Evolutionary conservation across 2,888 invertebrate species (phyloP).

Genomic region (Eremobia ochroleuca): DNA sequence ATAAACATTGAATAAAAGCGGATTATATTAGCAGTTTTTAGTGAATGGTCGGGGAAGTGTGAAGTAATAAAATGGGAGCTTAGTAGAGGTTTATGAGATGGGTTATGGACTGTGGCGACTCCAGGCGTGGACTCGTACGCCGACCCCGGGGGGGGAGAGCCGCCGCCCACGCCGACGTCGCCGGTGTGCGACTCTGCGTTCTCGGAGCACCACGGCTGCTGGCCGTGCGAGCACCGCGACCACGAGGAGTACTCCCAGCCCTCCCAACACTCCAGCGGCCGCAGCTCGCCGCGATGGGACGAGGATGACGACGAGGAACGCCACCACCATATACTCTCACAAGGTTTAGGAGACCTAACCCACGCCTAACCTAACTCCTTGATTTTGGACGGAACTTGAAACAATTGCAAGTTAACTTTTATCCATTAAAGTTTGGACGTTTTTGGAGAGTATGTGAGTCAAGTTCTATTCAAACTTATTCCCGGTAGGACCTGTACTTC

Average conservation of each 20-base stretch:
- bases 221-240: conserved; percentile 88
- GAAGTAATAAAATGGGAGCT: conserved; percentile 38
- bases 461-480: conserved; percentile 79
- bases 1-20: conserved; percentile 47
- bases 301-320: conserved; percentile 86
- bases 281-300: conserved; percentile 88
- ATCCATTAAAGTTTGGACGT: conserved; percentile 56
- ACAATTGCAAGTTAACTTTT: conserved; percentile 45
- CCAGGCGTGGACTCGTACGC: conserved; percentile 88
- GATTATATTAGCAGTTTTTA: conserved; percentile 46
- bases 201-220: conserved; percentile 89
- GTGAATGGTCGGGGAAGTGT: conserved; percentile 44
- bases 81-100: conserved; percentile 59
- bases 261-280: conserved; percentile 87
- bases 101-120: conserved; percentile 70
- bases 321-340: conserved; percentile 84
- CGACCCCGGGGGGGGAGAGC: conserved; percentile 88
- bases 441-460: conserved; percentile 72
- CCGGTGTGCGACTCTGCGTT: conserved; percentile 89
- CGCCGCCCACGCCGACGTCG: conserved; percentile 87
- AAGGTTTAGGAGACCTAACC: conserved; percentile 84
- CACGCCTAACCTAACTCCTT: conserved; percentile 68
- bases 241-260: conserved; percentile 83
- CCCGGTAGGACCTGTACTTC: conserved; percentile 72
- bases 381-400: conserved; percentile 69